Percentiles rank a stretch among this genome's conserved stretches.
phyloP scores from a whole-genome alignment of 2,113 vertebrate genomes.

The Callochromis pleurospilus region DNA sequence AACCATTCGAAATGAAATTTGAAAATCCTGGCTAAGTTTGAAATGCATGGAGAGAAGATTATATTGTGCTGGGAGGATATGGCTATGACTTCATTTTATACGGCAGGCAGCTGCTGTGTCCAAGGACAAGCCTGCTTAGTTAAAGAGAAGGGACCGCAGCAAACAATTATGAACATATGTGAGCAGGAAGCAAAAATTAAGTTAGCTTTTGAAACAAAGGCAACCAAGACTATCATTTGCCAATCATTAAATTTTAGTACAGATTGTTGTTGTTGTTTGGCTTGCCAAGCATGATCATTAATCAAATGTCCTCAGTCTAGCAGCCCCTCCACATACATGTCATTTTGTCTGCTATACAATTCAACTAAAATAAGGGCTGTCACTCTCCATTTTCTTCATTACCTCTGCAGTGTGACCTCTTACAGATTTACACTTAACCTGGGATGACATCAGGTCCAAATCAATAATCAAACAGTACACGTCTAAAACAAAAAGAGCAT shows the following conservation, averaged over 20 bases:
- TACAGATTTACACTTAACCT: neutral
- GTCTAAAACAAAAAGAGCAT: neutral
- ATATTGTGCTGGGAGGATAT: neutral
- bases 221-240: neutral
- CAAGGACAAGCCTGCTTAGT: neutral
- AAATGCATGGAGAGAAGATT: neutral
- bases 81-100: neutral
- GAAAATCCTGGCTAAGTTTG: neutral
- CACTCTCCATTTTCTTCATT: slow-evolving; percentile 41
- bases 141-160: neutral
- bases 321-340: neutral
- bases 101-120: neutral
- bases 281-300: neutral
- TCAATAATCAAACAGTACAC: slow-evolving; percentile 35
- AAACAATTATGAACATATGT: slow-evolving; percentile 31
- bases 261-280: neutral
- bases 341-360: neutral
- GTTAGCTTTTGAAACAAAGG: neutral
- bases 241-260: neutral
- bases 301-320: neutral
- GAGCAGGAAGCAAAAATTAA: neutral
- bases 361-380: slow-evolving; percentile 30
- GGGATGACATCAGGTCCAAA: slow-evolving; percentile 15
- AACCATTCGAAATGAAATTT: neutral
- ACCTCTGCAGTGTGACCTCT: slow-evolving; percentile 6